These are phyloP conservation scores for Smutsia temminckii DNA, from an alignment of 2,797 vertebrate genomes.

Conservation along the genomic window DNA sequence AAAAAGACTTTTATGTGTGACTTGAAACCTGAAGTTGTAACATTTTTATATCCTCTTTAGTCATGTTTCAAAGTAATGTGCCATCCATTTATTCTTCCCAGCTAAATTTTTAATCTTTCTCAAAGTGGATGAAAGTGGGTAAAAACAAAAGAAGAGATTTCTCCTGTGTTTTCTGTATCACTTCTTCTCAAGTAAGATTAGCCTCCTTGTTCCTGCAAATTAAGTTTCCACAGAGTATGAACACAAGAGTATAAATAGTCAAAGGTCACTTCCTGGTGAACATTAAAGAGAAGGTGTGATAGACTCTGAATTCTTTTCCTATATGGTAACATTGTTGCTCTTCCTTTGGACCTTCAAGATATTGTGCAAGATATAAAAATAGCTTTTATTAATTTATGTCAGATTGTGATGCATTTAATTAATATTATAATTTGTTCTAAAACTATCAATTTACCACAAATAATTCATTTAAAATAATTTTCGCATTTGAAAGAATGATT, in stretches of 20 bases:
- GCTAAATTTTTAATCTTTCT: background rate
- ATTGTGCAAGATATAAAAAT: background rate
- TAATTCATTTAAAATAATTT: background rate
- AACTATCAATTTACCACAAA: background rate
- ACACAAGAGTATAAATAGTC: background rate
- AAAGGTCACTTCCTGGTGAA: background rate
- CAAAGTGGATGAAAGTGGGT: background rate
- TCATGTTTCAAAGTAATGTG: background rate
- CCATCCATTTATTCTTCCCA: background rate
- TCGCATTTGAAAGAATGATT: background rate
- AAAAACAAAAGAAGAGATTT: background rate
- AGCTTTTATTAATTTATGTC: background rate
- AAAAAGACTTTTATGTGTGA: background rate
- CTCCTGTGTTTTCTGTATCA: background rate
- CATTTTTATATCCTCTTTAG: background rate
- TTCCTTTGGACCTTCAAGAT: background rate
- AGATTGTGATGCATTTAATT: background rate
- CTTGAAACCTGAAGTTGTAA: slow-evolving; percentile 12
- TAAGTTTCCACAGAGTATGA: background rate
- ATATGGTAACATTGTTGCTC: background rate
- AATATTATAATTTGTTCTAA: background rate
- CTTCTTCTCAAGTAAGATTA: background rate
- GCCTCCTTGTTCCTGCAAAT: background rate
- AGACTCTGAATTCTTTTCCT: background rate
- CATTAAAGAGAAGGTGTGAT: background rate